These are phyloP conservation scores for Bambusicola thoracicus DNA, from an alignment of 2,113 vertebrate species.

Conservation along the genomic window DNA sequence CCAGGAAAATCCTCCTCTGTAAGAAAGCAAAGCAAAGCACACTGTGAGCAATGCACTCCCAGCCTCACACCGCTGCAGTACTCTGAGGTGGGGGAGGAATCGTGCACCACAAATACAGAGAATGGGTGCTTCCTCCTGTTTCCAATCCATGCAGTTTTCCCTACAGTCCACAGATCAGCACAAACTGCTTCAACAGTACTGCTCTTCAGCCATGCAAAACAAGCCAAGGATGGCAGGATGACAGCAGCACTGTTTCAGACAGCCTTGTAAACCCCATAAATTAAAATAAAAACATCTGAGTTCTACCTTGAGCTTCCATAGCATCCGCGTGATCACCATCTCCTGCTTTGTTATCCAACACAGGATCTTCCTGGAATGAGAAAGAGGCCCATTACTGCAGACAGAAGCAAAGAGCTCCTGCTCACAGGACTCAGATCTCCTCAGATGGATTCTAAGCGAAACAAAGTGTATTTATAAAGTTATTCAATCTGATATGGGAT, in stretches of 20 bases:
- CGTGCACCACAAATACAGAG: accelerated
- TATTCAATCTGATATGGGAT: accelerated
- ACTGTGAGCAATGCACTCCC: neutral
- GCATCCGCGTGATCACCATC: neutral
- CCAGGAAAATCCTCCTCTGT: slow-evolving; percentile 42
- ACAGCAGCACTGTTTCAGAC: neutral
- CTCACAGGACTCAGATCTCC: neutral
- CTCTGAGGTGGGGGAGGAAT: neutral
- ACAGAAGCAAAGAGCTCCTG: neutral
- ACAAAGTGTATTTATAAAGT: neutral
- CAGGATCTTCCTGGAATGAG: slow-evolving; percentile 67
- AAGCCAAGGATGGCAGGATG: neutral
- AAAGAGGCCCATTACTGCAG: neutral
- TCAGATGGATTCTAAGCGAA: neutral
- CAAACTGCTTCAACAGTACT: neutral
- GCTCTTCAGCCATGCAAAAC: neutral
- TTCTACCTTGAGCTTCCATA: slow-evolving; percentile 69
- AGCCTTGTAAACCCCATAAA: neutral
- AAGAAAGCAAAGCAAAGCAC: neutral
- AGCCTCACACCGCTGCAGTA: too few relatives aligned
- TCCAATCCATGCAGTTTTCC: neutral
- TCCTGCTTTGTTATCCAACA: slow-evolving; percentile 30
- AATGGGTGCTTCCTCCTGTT: neutral
- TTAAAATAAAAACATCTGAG: neutral
- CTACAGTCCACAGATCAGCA: neutral